These are phyloP conservation scores for Scelioninae gen. 2 DNA, from an alignment of 2,888 invertebrate species.

Conservation along the genomic window DNA sequence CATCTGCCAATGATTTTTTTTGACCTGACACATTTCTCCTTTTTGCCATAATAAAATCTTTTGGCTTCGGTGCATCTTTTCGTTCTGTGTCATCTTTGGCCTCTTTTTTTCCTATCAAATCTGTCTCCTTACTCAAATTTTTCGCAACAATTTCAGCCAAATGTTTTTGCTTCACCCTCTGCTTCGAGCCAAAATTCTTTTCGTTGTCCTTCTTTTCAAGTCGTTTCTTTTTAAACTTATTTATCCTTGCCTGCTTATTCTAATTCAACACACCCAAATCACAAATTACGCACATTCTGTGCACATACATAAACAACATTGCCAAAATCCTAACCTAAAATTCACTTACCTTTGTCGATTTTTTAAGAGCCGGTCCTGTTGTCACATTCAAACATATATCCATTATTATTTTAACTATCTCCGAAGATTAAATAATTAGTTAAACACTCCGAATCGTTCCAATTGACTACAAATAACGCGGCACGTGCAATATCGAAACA, in stretches of 20 bases:
- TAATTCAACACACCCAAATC: conserved; percentile 20
- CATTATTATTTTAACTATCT: conserved; percentile 53
- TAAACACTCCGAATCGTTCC: not conserved
- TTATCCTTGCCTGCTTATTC: conserved; percentile 20
- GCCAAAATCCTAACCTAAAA: conserved; percentile 12
- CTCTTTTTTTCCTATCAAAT: conserved; percentile 1
- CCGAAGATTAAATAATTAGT: not conserved
- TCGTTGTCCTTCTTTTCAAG: not conserved
- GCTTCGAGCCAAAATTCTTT: conserved; percentile 54
- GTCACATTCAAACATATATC: conserved; percentile 71
- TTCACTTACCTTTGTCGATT: conserved; percentile 65
- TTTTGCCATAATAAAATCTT: conserved; percentile 63
- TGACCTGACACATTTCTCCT: conserved; percentile 44
- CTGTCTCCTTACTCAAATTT: conserved; percentile 53
- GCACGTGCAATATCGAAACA: not conserved
- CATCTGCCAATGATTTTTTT: conserved; percentile 67
- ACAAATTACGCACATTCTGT: not conserved
- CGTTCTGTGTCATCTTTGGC: not conserved
- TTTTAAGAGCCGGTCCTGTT: conserved; percentile 48
- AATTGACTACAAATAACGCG: not conserved
- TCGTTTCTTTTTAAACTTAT: not conserved
- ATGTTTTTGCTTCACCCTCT: conserved; percentile 70
- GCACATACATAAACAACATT: not conserved
- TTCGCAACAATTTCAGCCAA: conserved; percentile 68
- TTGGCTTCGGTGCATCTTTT: conserved; percentile 52